Evolutionary conservation across 1,140 invertebrate species (phyloP).

Genomic region (Brachionus rotundiformis): DNA sequence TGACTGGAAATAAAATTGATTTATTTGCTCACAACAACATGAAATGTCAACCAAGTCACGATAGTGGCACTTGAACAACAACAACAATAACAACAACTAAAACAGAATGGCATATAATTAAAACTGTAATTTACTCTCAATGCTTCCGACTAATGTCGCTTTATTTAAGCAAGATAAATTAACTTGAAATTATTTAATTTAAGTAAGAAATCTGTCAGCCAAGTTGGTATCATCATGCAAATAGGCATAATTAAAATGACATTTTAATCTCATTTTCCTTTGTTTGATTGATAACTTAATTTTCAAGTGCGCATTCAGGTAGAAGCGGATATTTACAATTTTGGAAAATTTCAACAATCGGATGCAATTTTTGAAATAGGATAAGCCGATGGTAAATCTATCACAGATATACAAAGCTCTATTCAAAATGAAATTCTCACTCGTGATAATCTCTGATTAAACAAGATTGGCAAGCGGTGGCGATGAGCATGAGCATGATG

Average conservation of each 20-base stretch:
- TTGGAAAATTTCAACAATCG: slow-evolving; percentile 32
- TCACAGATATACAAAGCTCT: slow-evolving; percentile 24
- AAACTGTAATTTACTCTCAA: not conserved
- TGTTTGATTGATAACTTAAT: slow-evolving; percentile 44
- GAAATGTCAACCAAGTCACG: slow-evolving; percentile 39
- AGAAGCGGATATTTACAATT: slow-evolving; percentile 22
- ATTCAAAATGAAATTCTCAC: not conserved
- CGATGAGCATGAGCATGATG: too few relatives aligned
- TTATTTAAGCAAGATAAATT: slow-evolving; percentile 30
- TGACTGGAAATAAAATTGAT: not conserved
- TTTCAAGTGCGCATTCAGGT: too few relatives aligned
- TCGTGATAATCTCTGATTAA: slow-evolving; percentile 38
- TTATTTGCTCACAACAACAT: slow-evolving; percentile 11
- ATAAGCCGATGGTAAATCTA: slow-evolving; percentile 45
- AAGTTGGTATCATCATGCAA: slow-evolving; percentile 35
- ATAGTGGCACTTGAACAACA: not conserved
- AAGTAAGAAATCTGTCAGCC: not conserved
- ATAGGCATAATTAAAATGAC: slow-evolving; percentile 39
- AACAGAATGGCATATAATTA: not conserved
- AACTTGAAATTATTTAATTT: slow-evolving; percentile 51
- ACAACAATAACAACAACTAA: not conserved
- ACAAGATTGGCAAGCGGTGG: not conserved
- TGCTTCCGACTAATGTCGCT: slow-evolving; percentile 2
- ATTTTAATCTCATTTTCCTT: slow-evolving; percentile 19
- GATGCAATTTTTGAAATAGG: slow-evolving; percentile 18